A percentile compares a stretch with the other conserved stretches of the same genome.
phyloP scores from a whole-genome alignment of 2,113 vertebrate species.

The Sylvia atricapilla region DNA sequence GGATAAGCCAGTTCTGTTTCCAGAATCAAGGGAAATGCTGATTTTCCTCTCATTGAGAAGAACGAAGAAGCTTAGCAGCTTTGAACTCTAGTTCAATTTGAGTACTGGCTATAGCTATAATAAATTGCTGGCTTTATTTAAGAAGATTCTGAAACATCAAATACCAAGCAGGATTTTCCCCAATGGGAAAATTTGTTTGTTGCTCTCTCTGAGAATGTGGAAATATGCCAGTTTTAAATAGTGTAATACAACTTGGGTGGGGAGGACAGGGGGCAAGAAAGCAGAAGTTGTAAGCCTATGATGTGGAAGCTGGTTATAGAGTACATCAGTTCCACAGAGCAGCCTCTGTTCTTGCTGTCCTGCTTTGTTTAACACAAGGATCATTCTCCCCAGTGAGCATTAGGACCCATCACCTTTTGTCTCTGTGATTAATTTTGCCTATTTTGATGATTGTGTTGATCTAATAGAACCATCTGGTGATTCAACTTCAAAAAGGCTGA shows the following conservation, averaged over 20 bases:
- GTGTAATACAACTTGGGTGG: background rate
- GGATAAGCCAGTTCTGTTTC: background rate
- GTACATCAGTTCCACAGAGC: background rate
- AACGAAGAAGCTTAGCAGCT: background rate
- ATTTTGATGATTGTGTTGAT: background rate
- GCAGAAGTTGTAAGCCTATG: background rate
- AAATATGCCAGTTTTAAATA: background rate
- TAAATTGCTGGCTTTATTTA: background rate
- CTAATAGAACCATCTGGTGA: background rate
- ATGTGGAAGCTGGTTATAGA: background rate
- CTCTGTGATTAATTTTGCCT: background rate
- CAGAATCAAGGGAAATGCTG: background rate
- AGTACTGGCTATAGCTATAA: background rate
- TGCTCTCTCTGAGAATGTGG: background rate
- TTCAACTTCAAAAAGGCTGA: background rate
- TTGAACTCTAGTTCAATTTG: conserved; percentile 1
- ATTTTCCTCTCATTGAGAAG: background rate
- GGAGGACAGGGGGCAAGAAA: background rate
- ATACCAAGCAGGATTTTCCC: background rate
- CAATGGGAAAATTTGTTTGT: background rate
- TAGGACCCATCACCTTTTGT: background rate
- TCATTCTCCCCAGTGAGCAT: background rate
- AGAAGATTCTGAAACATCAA: conserved; percentile 3
- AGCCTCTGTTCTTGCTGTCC: background rate
- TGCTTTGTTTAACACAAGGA: background rate